These are phyloP conservation scores for Brachymystax lenok DNA, from an alignment of 2,797 vertebrate genomes.

Conservation along the genomic window DNA sequence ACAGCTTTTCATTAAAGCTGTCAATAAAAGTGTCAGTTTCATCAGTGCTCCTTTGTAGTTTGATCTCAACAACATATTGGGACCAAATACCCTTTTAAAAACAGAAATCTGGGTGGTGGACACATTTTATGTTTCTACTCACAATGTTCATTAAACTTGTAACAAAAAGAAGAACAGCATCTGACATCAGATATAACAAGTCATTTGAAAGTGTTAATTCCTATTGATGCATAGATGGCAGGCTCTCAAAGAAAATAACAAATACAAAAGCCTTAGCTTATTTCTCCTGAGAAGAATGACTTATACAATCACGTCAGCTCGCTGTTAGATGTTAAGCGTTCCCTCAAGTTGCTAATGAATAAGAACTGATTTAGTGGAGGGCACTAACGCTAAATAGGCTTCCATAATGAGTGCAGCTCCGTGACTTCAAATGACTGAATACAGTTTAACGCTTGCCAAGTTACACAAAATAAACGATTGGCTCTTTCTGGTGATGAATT, in stretches of 20 bases:
- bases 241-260: constrained; percentile 19
- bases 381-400: background rate
- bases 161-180: constrained; percentile 12
- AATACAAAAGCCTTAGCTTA: background rate
- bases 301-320: constrained; percentile 27
- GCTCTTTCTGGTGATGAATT: constrained; percentile 82
- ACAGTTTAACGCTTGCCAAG: constrained; percentile 73
- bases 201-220: background rate
- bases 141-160: constrained; percentile 54
- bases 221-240: constrained; percentile 29
- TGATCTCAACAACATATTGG: background rate
- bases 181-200: background rate
- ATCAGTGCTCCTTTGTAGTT: background rate
- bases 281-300: constrained; percentile 13
- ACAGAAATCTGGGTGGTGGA: background rate
- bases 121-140: constrained; percentile 30
- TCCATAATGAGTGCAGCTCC: constrained; percentile 46
- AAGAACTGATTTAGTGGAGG: constrained; percentile 10
- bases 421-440: constrained; percentile 69
- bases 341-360: constrained; percentile 1
- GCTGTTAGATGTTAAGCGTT: background rate
- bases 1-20: background rate
- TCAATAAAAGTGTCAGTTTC: background rate
- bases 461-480: constrained; percentile 77
- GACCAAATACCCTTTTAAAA: background rate